phyloP scores from a whole-genome alignment of 2,888 invertebrate genomes.

The Orthosia incerta region DNA sequence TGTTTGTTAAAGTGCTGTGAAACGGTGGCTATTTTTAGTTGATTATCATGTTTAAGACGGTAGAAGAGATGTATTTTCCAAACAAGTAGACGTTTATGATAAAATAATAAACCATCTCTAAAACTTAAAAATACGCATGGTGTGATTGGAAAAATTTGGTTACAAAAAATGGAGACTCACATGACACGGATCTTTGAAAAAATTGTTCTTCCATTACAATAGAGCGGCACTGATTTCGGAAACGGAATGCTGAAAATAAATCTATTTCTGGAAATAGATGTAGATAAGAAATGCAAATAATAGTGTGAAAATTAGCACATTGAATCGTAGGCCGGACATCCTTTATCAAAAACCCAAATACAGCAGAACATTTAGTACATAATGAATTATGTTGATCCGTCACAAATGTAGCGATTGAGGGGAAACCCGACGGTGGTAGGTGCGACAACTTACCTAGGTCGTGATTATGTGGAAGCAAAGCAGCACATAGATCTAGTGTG shows the following conservation, averaged over 20 bases:
- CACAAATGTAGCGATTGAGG: slow-evolving; percentile 77
- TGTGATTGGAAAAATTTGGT: slow-evolving; percentile 13
- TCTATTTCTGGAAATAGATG: slow-evolving; percentile 38
- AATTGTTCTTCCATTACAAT: slow-evolving; percentile 12
- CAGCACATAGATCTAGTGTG: slow-evolving; percentile 2
- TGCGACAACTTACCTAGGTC: slow-evolving; percentile 32
- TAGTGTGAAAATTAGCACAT: slow-evolving; percentile 40
- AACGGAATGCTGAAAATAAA: slow-evolving; percentile 25
- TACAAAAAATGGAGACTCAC: not conserved
- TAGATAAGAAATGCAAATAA: slow-evolving; percentile 42
- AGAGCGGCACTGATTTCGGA: slow-evolving; percentile 19
- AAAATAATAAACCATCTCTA: slow-evolving; percentile 24
- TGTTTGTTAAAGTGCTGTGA: slow-evolving; percentile 23
- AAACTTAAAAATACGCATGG: slow-evolving; percentile 11
- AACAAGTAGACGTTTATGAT: slow-evolving; percentile 33
- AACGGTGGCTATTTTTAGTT: slow-evolving; percentile 44
- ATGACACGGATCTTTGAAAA: slow-evolving; percentile 16
- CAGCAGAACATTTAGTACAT: slow-evolving; percentile 65
- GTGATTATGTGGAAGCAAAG: slow-evolving; percentile 37
- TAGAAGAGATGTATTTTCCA: slow-evolving; percentile 26
- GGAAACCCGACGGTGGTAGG: slow-evolving; percentile 70
- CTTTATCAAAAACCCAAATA: slow-evolving; percentile 64
- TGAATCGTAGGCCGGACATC: slow-evolving; percentile 75
- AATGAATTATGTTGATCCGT: slow-evolving; percentile 77
- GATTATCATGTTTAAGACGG: slow-evolving; percentile 34